phyloP scores from a whole-genome alignment of 2,797 vertebrate genomes.

The Macropodus opercularis region DNA sequence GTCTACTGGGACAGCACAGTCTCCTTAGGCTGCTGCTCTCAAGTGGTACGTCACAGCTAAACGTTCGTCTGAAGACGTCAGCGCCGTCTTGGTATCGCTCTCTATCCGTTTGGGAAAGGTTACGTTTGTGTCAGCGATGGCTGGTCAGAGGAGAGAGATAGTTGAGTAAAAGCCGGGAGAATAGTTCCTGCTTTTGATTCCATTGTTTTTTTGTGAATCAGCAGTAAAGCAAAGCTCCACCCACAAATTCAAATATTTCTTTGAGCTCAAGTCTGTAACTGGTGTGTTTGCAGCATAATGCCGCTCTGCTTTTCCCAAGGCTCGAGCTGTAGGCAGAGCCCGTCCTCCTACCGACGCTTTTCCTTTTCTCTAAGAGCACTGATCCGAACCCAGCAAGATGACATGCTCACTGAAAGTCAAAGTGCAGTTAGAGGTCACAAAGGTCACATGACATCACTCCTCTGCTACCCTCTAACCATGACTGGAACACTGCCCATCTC shows the following conservation, averaged over 20 bases:
- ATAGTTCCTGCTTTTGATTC: conserved; percentile 1
- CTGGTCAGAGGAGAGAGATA: conserved; percentile 3
- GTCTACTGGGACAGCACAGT: conserved; percentile 34
- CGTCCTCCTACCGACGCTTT: conserved; percentile 6
- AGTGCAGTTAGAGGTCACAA: conserved; percentile 60
- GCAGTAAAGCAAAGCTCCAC: conserved; percentile 51
- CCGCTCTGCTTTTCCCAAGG: conserved; percentile 4
- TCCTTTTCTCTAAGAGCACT: conserved; percentile 18
- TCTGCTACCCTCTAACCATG: conserved; percentile 22
- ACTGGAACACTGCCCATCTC: conserved; percentile 13
- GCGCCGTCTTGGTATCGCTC: conserved; percentile 9
- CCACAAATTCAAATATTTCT: conserved; percentile 30
- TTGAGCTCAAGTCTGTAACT: conserved; percentile 12
- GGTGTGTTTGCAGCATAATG: conserved; percentile 10
- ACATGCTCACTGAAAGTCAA: conserved; percentile 38
- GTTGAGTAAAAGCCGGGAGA: conserved; percentile 21
- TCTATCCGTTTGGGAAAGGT: conserved; percentile 13
- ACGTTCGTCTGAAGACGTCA: conserved; percentile 18
- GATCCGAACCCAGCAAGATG: conserved; percentile 33
- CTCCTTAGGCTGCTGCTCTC: conserved; percentile 23
- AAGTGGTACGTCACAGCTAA: conserved; percentile 23
- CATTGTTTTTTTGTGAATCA: conserved; percentile 10
- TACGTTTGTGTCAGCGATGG: conserved; percentile 10
- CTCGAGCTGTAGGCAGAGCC: conserved; percentile 15
- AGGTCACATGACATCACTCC: conserved; percentile 57